Base-by-base conservation (phyloP, 2,888 invertebrate species). In the Polymixis lichenea region DNA sequence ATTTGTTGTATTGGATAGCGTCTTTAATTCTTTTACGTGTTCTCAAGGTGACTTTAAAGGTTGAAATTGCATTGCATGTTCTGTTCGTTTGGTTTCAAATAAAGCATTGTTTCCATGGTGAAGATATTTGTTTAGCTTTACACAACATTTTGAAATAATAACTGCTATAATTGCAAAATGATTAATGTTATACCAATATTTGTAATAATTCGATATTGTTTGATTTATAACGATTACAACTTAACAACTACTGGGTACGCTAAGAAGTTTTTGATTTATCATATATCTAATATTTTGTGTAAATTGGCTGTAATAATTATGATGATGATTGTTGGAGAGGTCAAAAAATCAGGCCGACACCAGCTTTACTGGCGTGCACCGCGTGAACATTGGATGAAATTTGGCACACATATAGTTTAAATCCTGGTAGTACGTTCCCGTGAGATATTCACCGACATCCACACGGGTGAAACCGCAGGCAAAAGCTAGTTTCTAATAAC, bases 1-100 rank as follows among this genome's bases (percentile, higher is more conserved):
- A 89, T 87, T 82, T 84, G 68, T 82, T 73, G 71, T 68, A 79
- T 78, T 73, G 75, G 38, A 68, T 61, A 67, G 62, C 60, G 72
- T 70, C 49, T 76, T 76, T 66, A 55, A 75, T 75, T 81, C 22
- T 70, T 61, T 61, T n/a, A 65, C 72, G 51, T 32, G 56, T 56
- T 46, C 5, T 32, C 3, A 43, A 64, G 6, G 38, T 58, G 25
- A 22, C 0, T 46, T 60, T 32, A 80, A n/a, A 60, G 58, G 32
- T 73, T 53, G 6, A 46, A 53, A 53, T 80, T 72, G 32, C 17
- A 43, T 56, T 62, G 43, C 22, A 56, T 25, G 5, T 43, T 19
- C 56, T 25, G 43, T 6, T 78, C 4, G 15, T 55, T 72, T 46
- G 1, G 32, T 46, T 32, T 19, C 17, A 4, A 72, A n/a, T 72